Percentiles rank a stretch among this genome's conserved stretches.
Conservation (phyloP, 1,140 invertebrate species). For the Rhagoletis zephyria region DNA sequence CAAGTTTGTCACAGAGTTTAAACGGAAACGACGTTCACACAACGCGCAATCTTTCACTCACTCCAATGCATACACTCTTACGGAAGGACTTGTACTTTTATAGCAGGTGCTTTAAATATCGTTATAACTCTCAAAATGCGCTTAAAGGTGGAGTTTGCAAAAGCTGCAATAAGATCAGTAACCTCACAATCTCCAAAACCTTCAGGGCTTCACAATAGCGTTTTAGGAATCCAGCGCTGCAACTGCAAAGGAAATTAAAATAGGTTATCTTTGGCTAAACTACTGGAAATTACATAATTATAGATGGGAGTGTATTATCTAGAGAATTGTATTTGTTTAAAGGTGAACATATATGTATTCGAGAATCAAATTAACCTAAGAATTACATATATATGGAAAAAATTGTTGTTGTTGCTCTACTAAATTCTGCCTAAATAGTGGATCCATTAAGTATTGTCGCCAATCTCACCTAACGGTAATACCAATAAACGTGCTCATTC, state of each 20-base stretch:
- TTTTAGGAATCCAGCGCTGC: slow-evolving; percentile 49
- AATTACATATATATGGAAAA: too few species aligned
- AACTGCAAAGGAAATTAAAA: not conserved
- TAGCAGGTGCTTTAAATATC: slow-evolving; percentile 44
- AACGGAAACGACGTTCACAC: slow-evolving; percentile 2
- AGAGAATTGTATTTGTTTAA: too few species aligned
- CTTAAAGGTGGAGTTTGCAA: slow-evolving; percentile 52
- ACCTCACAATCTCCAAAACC: slow-evolving; percentile 51
- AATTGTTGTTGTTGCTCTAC: too few species aligned
- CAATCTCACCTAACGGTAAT: too few species aligned
- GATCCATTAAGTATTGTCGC: too few species aligned
- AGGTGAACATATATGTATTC: too few species aligned
- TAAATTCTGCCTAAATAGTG: too few species aligned
- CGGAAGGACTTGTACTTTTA: slow-evolving; percentile 32
- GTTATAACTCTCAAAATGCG: slow-evolving; percentile 17
- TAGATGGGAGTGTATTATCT: too few species aligned
- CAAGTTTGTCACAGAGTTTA: not conserved
- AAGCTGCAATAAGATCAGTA: slow-evolving; percentile 22
- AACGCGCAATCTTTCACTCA: not conserved
- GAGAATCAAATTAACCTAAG: too few species aligned
- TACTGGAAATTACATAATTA: not conserved
- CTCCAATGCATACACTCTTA: not conserved
- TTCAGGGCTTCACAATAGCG: slow-evolving; percentile 23
- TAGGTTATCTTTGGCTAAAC: not conserved
- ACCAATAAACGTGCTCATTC: too few species aligned